phyloP scores from a whole-genome alignment of 2,888 invertebrate genomes.

The Aplocera efformata region DNA sequence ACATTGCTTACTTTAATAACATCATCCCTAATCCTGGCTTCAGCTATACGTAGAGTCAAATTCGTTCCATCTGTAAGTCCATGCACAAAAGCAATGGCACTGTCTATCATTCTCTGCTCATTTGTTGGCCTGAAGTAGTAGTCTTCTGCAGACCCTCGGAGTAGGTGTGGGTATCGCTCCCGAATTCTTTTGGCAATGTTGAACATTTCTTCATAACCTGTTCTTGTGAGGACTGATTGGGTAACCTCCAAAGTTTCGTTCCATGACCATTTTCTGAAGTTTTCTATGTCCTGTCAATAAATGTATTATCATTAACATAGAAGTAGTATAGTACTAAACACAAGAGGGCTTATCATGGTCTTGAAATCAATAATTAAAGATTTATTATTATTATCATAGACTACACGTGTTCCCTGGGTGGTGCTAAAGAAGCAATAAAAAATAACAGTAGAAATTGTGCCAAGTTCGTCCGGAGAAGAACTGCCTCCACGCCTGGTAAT shows the following conservation, averaged over 20 bases:
- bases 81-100: conserved; percentile 82
- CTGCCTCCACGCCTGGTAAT: too few relatives aligned
- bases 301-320: too few relatives aligned
- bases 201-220: conserved; percentile 83
- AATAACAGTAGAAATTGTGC: too few relatives aligned
- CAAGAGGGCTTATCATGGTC: too few relatives aligned
- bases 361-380: too few relatives aligned
- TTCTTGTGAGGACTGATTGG: conserved; percentile 79
- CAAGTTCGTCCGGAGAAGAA: too few relatives aligned
- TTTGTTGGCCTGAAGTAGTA: conserved; percentile 82
- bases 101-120: conserved; percentile 80
- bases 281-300: conserved; percentile 84
- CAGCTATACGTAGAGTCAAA: conserved; percentile 44
- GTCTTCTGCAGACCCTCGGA: conserved; percentile 57
- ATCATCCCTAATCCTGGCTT: conserved; percentile 44
- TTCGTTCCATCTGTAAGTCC: conserved; percentile 60
- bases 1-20: conserved; percentile 52
- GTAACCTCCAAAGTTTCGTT: conserved; percentile 80
- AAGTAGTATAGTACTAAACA: too few relatives aligned
- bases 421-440: too few relatives aligned
- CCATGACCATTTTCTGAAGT: conserved; percentile 84
- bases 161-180: conserved; percentile 60
- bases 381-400: too few relatives aligned
- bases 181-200: conserved; percentile 74
- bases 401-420: too few relatives aligned